Evolutionary conservation across 2,888 invertebrate genomes (phyloP).

Genomic region (Prosapia bicincta): DNA sequence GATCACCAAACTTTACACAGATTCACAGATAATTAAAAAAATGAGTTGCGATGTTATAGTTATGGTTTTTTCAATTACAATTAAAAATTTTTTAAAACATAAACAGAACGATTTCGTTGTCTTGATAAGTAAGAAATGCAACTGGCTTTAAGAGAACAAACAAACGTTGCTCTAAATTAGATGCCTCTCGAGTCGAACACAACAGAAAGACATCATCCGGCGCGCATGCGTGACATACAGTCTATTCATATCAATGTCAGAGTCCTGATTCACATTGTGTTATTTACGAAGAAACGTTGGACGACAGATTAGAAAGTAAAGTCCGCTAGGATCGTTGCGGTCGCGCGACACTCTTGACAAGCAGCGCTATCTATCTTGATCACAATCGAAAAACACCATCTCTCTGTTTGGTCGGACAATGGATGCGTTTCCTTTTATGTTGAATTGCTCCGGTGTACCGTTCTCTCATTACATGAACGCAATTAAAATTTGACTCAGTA

Average conservation of each 20-base stretch:
- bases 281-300: not conserved
- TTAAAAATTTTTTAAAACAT: too few relatives aligned
- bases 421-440: slow-evolving; percentile 17
- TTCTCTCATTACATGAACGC: slow-evolving; percentile 13
- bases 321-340: not conserved
- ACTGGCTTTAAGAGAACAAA: too few relatives aligned
- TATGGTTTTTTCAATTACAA: too few relatives aligned
- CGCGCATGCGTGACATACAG: not conserved
- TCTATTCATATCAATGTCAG: not conserved
- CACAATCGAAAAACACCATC: slow-evolving; percentile 4
- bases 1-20: too few relatives aligned
- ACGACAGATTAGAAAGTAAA: not conserved
- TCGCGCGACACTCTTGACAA: not conserved
- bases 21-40: too few relatives aligned
- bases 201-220: not conserved
- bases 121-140: too few relatives aligned
- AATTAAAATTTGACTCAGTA: slow-evolving; percentile 15
- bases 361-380: not conserved
- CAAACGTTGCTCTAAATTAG: not conserved
- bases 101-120: too few relatives aligned
- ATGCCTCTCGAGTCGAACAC: not conserved
- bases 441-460: not conserved
- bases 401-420: slow-evolving; percentile 12
- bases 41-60: too few relatives aligned
- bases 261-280: not conserved